Percentiles rank a stretch among this genome's conserved stretches.
Conservation (phyloP, 2,888 invertebrate genomes). For the Drosophila meridionalis region DNA sequence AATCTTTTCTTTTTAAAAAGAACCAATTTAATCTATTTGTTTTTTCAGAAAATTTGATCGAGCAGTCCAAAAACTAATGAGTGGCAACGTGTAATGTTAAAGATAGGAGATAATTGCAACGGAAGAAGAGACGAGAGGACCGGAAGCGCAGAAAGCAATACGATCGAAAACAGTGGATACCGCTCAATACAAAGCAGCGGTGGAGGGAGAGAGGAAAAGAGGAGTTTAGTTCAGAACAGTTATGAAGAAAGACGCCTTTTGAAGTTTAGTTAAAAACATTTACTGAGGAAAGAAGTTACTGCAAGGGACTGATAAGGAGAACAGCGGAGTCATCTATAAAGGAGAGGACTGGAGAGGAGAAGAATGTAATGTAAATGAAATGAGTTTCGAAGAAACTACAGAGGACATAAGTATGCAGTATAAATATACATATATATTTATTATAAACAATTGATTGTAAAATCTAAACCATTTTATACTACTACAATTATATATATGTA, state of each 20-base stretch:
- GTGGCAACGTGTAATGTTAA: slow-evolving; percentile 73
- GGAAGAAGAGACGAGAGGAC: neutral
- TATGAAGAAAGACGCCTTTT: no score
- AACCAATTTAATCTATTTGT: slow-evolving; percentile 3
- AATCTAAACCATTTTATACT: neutral
- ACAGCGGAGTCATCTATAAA: neutral
- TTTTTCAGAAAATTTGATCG: slow-evolving; percentile 89
- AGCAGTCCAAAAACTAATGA: slow-evolving; percentile 88
- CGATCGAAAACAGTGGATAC: no score
- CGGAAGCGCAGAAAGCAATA: neutral
- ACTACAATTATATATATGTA: neutral
- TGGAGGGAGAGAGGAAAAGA: no score
- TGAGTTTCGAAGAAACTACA: neutral
- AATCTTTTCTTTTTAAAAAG: neutral
- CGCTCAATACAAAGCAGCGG: no score
- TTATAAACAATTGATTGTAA: neutral
- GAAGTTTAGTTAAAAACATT: no score
- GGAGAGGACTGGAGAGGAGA: neutral
- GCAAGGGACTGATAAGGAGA: no score
- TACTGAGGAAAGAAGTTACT: no score
- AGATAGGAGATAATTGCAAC: no score
- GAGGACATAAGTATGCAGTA: neutral
- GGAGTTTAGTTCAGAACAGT: no score
- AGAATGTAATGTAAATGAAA: neutral
- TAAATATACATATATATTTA: neutral